Conservation (phyloP, 1,140 invertebrate genomes). For the Drosophila nigrodunni region DNA sequence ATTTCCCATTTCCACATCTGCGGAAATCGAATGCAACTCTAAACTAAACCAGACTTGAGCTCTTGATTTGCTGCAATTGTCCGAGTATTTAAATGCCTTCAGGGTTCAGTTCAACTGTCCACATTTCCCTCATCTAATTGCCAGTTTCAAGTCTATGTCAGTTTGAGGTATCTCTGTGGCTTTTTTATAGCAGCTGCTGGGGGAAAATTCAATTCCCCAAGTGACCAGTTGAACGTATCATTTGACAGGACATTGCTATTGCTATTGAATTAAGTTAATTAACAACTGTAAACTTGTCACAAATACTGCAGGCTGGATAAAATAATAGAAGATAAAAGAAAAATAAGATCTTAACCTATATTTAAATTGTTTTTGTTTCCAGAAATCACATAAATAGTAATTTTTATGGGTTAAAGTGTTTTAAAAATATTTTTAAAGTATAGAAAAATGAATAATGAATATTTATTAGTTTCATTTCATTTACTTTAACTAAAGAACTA, state of each 20-base stretch:
- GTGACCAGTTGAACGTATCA: constrained; percentile 51
- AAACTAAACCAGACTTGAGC: constrained; percentile 20
- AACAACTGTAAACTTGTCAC: constrained; percentile 37
- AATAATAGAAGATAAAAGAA: background rate
- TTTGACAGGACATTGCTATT: constrained; percentile 22
- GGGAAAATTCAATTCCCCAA: constrained; percentile 49
- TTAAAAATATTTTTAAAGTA: too few relatives aligned
- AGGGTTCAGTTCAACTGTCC: constrained; percentile 41
- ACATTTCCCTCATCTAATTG: constrained; percentile 51
- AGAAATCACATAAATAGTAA: too few relatives aligned
- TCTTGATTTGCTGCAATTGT: constrained; percentile 67
- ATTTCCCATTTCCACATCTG: constrained; percentile 39
- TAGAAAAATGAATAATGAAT: too few relatives aligned
- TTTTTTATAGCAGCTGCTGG: constrained; percentile 24
- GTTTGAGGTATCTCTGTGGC: constrained; percentile 24
- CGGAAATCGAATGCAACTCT: constrained; percentile 54
- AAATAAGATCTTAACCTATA: background rate
- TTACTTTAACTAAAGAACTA: background rate
- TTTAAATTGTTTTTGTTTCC: background rate
- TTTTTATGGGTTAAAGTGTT: too few relatives aligned
- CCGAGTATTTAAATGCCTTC: constrained; percentile 41
- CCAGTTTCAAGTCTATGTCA: constrained; percentile 32
- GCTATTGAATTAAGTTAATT: constrained; percentile 68
- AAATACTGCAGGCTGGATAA: background rate
- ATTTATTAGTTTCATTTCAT: too few relatives aligned